Evolutionary conservation across 1,140 invertebrate species (phyloP).

Genomic region (Drosophila mayri): DNA sequence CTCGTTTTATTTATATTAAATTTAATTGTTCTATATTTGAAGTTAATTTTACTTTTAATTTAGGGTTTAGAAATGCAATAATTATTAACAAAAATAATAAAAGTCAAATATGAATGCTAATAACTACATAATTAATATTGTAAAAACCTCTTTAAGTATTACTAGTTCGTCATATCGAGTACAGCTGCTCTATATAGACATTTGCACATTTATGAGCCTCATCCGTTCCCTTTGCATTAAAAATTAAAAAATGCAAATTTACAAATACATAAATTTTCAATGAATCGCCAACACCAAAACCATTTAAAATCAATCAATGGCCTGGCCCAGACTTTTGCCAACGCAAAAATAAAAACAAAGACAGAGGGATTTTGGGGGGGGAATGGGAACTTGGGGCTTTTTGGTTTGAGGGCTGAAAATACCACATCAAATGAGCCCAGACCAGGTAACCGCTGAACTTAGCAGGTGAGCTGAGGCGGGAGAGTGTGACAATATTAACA

Average conservation of each 20-base stretch:
- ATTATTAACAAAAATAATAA: not conserved
- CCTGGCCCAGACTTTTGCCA: constrained; percentile 22
- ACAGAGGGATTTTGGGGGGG: not conserved
- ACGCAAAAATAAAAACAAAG: constrained; percentile 13
- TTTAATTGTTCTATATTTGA: not conserved
- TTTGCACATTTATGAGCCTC: constrained; percentile 23
- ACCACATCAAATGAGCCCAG: constrained; percentile 44
- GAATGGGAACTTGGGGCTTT: not conserved
- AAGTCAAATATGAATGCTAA: not conserved
- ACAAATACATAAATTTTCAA: constrained; percentile 76
- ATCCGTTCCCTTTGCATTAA: constrained; percentile 44
- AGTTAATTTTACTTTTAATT: not conserved
- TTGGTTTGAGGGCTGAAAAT: not conserved
- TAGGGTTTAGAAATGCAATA: not conserved
- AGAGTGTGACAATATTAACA: constrained; percentile 47
- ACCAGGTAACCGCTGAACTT: constrained; percentile 37
- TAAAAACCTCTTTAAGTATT: not conserved
- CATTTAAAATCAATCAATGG: constrained; percentile 79
- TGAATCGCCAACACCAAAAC: constrained; percentile 73
- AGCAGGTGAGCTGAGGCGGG: constrained; percentile 16
- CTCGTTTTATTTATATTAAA: not conserved
- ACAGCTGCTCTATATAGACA: not conserved
- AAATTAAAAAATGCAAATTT: constrained; percentile 79
- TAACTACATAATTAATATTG: too few species aligned
- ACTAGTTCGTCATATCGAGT: not conserved